Base-by-base conservation (phyloP, 2,888 invertebrate genomes). In the Podabrus alpinus region DNA sequence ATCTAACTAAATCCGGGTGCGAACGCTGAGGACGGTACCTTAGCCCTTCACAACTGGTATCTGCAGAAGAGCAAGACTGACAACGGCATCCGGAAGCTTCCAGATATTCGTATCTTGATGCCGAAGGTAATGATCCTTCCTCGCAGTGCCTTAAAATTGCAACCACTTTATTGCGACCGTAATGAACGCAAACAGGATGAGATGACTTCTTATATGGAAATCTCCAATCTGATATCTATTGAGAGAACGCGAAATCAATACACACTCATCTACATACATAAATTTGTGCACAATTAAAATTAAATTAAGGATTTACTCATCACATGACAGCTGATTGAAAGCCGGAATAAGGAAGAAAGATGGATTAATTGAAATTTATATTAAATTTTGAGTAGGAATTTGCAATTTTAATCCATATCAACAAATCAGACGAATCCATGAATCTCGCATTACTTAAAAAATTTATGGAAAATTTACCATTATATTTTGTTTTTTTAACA, bases 161-260 rank as follows among this genome's bases (percentile, higher is more conserved):
- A 15, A 91, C 90, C 0, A 92, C 91, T 69, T 91, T 90, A 76
- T 90, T 90, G 3, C 93, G 89, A 0, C 91, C 91, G 1, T 92
- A 93, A 85, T 96, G 95, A 62, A 93, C 92, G 86, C 96, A 97
- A 1, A 96, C 96, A 0, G 95, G 95, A 85, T 97, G 96, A 81
- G 92, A 92, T 0, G 95, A 94, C 77, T 93, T 92, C 85, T 96
- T 96, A 87, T 92, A 96, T 0, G 96, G 96, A 84, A 96, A 95
- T 85, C 94, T 92, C 93, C 95, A 96, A 87, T 96, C 95, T 0
- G 95, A 92, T 79, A 94, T 92, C 94, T 95, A 85, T 1, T 86
- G 85, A 70, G 16, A 68, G 10, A 70, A 70, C 16, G 11, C 45
- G 25, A 15, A 13, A 29, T 68, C 24, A 68, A 25, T 25, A 25